A percentile compares a stretch with the other conserved stretches of the same genome.
Conservation (phyloP, 2,888 invertebrate genomes). For the Agrotis segetum region DNA sequence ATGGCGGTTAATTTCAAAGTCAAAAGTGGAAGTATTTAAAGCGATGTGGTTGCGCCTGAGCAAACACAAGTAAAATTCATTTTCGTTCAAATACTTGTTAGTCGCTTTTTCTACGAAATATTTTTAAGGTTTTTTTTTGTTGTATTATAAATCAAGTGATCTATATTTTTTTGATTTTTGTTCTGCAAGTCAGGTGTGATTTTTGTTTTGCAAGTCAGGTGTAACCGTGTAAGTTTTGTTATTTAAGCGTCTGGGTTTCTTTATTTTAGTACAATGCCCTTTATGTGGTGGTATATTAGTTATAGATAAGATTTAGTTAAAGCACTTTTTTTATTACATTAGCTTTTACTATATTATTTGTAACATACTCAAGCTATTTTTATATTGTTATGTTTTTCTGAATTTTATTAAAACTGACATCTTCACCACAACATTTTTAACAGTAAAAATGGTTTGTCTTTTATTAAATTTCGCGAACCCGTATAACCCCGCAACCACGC, state of each 20-base stretch:
- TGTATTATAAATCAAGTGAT: neutral
- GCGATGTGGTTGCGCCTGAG: too few relatives aligned
- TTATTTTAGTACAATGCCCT: neutral
- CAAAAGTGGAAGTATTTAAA: too few relatives aligned
- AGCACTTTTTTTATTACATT: neutral
- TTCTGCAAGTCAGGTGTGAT: conserved; percentile 8
- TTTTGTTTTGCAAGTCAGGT: conserved; percentile 5
- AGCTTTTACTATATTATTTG: neutral
- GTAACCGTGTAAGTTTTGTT: neutral
- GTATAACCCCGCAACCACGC: conserved; percentile 29
- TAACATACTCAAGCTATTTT: neutral
- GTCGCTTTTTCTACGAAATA: too few relatives aligned
- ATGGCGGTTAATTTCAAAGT: too few relatives aligned
- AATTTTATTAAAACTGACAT: neutral
- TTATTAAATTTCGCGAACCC: conserved; percentile 58
- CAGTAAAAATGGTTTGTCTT: conserved; percentile 51
- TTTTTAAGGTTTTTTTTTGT: too few relatives aligned
- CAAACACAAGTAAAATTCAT: too few relatives aligned
- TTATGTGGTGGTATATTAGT: neutral
- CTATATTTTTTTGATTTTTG: neutral
- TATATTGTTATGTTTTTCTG: too few relatives aligned
- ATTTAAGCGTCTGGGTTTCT: conserved; percentile 5
- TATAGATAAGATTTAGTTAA: conserved; percentile 1
- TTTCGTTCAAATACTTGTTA: too few relatives aligned
- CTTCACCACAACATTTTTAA: conserved; percentile 19